phyloP scores from a whole-genome alignment of 2,888 invertebrate genomes.

The Serrognathus titanus region DNA sequence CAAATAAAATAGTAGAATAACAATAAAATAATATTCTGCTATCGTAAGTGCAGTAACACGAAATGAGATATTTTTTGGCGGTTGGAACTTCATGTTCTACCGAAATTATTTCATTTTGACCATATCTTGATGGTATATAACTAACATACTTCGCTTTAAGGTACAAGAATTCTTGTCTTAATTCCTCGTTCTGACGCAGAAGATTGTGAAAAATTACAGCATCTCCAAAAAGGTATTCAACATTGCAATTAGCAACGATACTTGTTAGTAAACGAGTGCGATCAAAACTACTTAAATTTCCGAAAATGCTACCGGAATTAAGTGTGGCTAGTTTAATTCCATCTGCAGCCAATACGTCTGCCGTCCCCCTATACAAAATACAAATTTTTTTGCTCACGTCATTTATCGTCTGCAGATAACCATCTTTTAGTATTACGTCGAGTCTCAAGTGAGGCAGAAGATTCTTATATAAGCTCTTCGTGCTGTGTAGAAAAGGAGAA shows the following conservation, averaged over 20 bases:
- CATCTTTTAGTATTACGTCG: conserved; percentile 20
- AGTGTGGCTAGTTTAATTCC: conserved; percentile 24
- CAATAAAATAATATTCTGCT: no score
- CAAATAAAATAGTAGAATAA: no score
- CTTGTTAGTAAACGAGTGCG: conserved; percentile 18
- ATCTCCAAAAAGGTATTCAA: conserved; percentile 1
- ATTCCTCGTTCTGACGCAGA: not conserved
- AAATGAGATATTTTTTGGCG: no score
- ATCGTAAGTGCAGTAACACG: no score
- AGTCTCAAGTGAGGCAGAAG: conserved; percentile 13
- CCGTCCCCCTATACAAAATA: conserved; percentile 22
- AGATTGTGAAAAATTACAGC: conserved; percentile 3
- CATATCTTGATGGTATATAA: conserved; percentile 7
- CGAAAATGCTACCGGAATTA: conserved; percentile 23
- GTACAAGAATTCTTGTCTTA: conserved; percentile 9
- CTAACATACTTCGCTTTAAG: conserved; percentile 7
- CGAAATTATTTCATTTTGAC: no score
- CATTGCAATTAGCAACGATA: conserved; percentile 22
- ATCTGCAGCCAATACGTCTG: conserved; percentile 27
- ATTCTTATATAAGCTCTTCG: conserved; percentile 15
- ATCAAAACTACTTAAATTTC: conserved; percentile 20
- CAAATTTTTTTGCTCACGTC: conserved; percentile 23
- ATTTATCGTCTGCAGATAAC: conserved; percentile 24
- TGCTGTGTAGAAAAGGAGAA: conserved; percentile 10
- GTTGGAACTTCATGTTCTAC: no score